Evolutionary conservation across 2,888 invertebrate genomes (phyloP), one percentile per base, ranked within the genome.

Genomic region (Nephrotoma guestfalica): DNA sequence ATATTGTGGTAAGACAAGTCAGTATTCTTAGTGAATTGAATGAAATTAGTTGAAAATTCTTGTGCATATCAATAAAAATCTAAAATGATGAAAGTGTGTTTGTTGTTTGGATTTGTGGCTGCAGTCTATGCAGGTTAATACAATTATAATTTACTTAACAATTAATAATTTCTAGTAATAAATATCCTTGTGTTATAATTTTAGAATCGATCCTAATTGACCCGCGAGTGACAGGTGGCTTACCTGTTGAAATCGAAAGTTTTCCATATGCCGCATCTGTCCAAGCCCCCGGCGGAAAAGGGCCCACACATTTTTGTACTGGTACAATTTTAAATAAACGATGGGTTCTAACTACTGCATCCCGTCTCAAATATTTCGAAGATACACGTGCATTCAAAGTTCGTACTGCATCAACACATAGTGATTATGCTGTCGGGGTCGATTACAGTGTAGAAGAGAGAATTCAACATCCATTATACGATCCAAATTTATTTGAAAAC

Each of bases 281-380:
- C 9, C 43, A 45, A 43, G 45, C n/a, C 9, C 18, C n/a, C 7
- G 85, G 85, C 5, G 1, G n/a, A 9, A 18, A 9, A 18, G 30
- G 85, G 2, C 41, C 6, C 18, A n/a, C 13, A 3, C 85, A 85
- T 85, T 5, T 85, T 45, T 4, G 45, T 11, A 88, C 88, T 89
- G 13, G 89, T 86, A 88, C 89, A 90, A 43, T 89, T 87, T 87
- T 90, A 88, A 41, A 41, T 15, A 84, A 41, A 6, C n/a, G 41
- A 6, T 84, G 84, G 84, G 15, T 84, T 6, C 6, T 84, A 41
- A 41, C 84, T 13, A 15, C 84, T 3, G 84, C 84, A 84, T 42
- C 41, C 6, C 15, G 84, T 42, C 6, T 42, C 13, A 42, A 84
- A 84, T n/a, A 42, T 41, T 84, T 84, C 42, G n/a, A 6, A 7